Conservation (phyloP, 2,888 invertebrate genomes). For the Drosophila gaucha region DNA sequence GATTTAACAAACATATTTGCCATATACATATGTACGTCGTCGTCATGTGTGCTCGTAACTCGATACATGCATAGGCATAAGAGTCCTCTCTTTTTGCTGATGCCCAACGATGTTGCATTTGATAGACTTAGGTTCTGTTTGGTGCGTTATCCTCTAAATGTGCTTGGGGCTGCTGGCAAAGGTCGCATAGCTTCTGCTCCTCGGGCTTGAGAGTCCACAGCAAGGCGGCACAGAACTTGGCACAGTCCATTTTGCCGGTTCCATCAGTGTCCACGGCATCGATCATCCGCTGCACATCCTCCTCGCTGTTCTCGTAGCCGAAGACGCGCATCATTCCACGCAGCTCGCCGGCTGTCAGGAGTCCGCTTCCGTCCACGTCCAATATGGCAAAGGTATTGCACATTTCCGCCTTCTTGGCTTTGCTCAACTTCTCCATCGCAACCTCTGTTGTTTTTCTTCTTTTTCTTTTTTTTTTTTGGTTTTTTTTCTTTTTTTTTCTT, state of each 20-base stretch:
- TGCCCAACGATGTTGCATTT: not conserved
- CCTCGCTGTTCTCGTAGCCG: constrained; percentile 36
- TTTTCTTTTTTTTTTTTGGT: not conserved
- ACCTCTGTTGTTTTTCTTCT: not conserved
- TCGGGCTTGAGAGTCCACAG: constrained; percentile 13
- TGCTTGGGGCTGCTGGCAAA: not conserved
- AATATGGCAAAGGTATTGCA: constrained; percentile 24
- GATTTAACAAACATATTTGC: not conserved
- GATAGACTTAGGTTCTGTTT: not conserved
- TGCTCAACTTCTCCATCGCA: constrained; percentile 28
- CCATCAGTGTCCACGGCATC: constrained; percentile 20
- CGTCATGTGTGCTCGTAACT: not conserved
- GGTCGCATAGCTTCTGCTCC: not conserved
- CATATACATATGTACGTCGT: not conserved
- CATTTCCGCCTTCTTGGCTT: constrained; percentile 15
- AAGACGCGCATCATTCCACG: constrained; percentile 31
- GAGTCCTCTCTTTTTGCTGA: not conserved
- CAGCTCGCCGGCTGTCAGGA: constrained; percentile 19
- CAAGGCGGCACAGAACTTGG: constrained; percentile 34
- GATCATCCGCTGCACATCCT: constrained; percentile 36
- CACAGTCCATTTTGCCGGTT: constrained; percentile 5
- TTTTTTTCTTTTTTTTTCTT: not conserved
- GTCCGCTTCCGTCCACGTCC: constrained; percentile 35
- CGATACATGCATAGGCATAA: not conserved
- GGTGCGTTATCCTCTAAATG: not conserved